These are phyloP conservation scores for Lemur catta DNA, from an alignment of 2,797 vertebrate species.

Conservation along the genomic window DNA sequence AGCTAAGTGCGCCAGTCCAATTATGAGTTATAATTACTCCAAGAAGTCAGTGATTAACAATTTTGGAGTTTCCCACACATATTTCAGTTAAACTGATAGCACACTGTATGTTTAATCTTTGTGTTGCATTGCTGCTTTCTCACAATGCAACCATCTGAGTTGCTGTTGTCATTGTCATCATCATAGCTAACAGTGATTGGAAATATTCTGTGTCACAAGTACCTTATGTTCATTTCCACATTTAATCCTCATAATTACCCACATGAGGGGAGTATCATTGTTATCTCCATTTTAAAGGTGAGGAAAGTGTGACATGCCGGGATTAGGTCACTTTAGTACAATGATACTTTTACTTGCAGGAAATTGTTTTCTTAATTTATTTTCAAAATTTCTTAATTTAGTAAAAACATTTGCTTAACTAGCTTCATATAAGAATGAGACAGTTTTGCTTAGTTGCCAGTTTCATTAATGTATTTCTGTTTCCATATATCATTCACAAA, in stretches of 20 bases:
- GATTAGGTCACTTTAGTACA: neutral
- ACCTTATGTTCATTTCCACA: neutral
- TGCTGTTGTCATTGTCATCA: neutral
- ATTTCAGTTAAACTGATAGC: neutral
- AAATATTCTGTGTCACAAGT: neutral
- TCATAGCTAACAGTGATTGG: neutral
- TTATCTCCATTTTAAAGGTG: neutral
- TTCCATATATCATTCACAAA: neutral
- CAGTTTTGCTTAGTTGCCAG: neutral
- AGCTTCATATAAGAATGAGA: neutral
- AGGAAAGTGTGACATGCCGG: neutral
- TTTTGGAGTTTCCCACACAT: neutral
- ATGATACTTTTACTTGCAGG: neutral
- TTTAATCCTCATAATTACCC: neutral
- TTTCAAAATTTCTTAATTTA: neutral
- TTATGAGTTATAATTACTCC: neutral
- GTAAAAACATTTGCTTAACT: neutral
- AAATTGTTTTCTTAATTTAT: neutral
- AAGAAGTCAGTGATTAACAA: neutral
- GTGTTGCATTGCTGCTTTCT: neutral
- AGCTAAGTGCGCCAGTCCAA: neutral
- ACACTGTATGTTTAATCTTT: neutral
- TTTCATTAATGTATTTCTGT: neutral
- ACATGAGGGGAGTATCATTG: neutral
- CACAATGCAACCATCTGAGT: neutral